Conservation (phyloP, 2,888 invertebrate species). For the Agonum fuliginosum region DNA sequence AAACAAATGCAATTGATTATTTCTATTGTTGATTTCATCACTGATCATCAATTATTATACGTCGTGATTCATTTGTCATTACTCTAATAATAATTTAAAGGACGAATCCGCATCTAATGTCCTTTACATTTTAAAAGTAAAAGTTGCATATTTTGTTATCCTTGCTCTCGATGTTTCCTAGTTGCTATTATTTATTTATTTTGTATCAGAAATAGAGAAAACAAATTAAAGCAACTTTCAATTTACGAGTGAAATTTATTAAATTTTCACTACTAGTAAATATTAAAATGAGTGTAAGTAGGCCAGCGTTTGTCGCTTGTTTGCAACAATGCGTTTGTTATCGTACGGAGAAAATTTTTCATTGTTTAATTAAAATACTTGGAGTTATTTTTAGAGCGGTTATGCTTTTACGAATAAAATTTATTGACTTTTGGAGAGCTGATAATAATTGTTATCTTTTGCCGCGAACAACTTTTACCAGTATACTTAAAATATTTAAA, state of each 20-base stretch:
- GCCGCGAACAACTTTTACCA: too few species aligned
- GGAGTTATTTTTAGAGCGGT: conserved; percentile 22
- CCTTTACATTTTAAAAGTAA: conserved; percentile 44
- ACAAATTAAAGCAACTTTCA: conserved; percentile 25
- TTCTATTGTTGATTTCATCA: too few species aligned
- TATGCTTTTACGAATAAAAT: conserved; percentile 24
- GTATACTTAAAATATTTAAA: too few species aligned
- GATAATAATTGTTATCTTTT: conserved; percentile 37
- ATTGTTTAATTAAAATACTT: background rate
- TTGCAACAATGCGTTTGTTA: conserved; percentile 9
- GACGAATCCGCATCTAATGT: background rate
- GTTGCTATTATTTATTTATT: background rate
- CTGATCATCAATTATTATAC: background rate
- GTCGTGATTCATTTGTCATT: background rate
- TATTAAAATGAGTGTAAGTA: conserved; percentile 37
- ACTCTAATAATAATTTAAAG: background rate
- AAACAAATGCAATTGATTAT: background rate
- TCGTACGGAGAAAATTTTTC: background rate
- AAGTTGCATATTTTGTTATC: conserved; percentile 26
- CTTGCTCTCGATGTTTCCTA: conserved; percentile 4
- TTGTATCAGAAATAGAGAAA: conserved; percentile 16
- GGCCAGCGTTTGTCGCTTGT: conserved; percentile 19
- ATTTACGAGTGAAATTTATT: conserved; percentile 39
- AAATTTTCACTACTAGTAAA: conserved; percentile 30
- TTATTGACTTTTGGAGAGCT: conserved; percentile 47